Percentiles rank a stretch among this genome's conserved stretches.
These are phyloP conservation scores for Hapalemur alaotrensis DNA, from an alignment of 2,797 vertebrate species.

Conservation along the genomic window DNA sequence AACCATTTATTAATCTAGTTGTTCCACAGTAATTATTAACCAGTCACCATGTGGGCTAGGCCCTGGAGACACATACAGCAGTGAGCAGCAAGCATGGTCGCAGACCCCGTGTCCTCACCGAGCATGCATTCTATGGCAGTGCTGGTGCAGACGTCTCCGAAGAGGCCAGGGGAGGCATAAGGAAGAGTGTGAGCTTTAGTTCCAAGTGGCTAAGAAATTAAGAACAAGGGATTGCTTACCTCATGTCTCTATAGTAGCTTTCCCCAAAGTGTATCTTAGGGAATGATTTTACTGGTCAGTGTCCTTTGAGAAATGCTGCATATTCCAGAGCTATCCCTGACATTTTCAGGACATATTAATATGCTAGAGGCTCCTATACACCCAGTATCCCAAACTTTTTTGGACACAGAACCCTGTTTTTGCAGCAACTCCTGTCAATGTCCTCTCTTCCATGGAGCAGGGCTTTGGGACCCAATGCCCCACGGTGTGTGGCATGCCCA, in stretches of 20 bases:
- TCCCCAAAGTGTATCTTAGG: neutral
- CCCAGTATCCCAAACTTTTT: neutral
- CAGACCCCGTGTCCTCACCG: fast-evolving
- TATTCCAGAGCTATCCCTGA: neutral
- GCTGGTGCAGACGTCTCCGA: neutral
- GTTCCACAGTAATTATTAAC: neutral
- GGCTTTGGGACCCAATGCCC: neutral
- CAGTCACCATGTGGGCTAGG: neutral
- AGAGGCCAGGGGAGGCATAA: neutral
- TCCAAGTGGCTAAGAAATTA: neutral
- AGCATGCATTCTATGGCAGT: neutral
- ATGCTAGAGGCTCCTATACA: neutral
- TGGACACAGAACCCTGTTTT: neutral
- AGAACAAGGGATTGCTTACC: no score
- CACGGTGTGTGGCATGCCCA: fast-evolving
- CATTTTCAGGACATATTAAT: no score
- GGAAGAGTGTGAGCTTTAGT: neutral
- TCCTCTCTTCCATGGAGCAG: neutral
- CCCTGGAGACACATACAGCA: neutral
- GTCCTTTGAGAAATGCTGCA: neutral
- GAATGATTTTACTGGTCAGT: neutral
- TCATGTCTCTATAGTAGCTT: neutral
- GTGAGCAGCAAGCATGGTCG: neutral
- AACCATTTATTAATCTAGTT: conserved; percentile 18
- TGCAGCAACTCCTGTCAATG: neutral